These are phyloP conservation scores for Cheilosia vernalis DNA, from an alignment of 2,888 invertebrate species.

Conservation along the genomic window DNA sequence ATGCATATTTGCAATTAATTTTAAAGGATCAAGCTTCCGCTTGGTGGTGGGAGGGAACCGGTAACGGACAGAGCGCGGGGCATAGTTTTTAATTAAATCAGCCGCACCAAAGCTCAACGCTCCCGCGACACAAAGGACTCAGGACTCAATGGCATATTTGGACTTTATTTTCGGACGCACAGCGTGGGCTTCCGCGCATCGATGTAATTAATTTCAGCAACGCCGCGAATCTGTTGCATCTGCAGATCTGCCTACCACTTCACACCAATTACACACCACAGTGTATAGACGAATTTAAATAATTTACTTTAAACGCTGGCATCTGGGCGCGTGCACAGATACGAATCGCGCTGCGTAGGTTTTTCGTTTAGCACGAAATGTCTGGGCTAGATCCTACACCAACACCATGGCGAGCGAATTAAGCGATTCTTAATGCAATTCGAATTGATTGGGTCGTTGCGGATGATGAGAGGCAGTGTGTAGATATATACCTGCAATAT, in stretches of 20 bases:
- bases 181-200: slow-evolving; percentile 61
- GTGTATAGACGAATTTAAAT: slow-evolving; percentile 60
- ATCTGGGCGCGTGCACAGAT: slow-evolving; percentile 56
- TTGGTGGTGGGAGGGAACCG: background rate
- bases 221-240: slow-evolving; percentile 61
- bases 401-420: slow-evolving; percentile 54
- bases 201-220: slow-evolving; percentile 69
- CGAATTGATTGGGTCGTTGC: slow-evolving; percentile 69
- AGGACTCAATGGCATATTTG: slow-evolving; percentile 51
- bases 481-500: slow-evolving; percentile 11
- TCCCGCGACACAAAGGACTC: slow-evolving; percentile 52
- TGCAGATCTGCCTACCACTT: slow-evolving; percentile 36
- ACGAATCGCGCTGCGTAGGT: slow-evolving; percentile 66
- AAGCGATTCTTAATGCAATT: slow-evolving; percentile 74
- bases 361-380: slow-evolving; percentile 61
- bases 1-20: slow-evolving; percentile 38
- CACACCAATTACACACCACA: slow-evolving; percentile 60
- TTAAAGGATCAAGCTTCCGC: slow-evolving; percentile 36
- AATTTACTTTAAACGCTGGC: slow-evolving; percentile 61
- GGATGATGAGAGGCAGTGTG: slow-evolving; percentile 23
- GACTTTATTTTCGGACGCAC: slow-evolving; percentile 62
- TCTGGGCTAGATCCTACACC: slow-evolving; percentile 38
- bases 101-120: slow-evolving; percentile 15
- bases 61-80: background rate
- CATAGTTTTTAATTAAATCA: slow-evolving; percentile 69